Evolutionary conservation across 2,888 invertebrate species (phyloP).

Genomic region (Zygaena filipendulae): DNA sequence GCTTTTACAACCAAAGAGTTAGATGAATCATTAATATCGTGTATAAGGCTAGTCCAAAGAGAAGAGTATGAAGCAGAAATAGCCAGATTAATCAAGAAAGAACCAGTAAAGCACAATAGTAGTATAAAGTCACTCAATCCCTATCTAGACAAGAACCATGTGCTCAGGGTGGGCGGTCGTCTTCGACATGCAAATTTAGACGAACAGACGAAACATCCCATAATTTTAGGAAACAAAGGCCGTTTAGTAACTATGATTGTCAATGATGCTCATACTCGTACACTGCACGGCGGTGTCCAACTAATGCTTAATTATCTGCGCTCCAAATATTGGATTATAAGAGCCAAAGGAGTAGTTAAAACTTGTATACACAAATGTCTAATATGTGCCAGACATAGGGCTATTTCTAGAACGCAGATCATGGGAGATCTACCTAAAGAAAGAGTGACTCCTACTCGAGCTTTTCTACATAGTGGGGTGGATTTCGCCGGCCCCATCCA

Average conservation of each 20-base stretch:
- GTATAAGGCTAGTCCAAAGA: constrained; percentile 14
- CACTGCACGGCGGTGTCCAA: constrained; percentile 19
- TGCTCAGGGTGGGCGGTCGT: constrained; percentile 20
- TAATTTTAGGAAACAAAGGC: constrained; percentile 15
- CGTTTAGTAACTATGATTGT: constrained; percentile 15
- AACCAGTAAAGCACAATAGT: constrained; percentile 11
- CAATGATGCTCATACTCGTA: constrained; percentile 15
- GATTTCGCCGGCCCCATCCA: constrained; percentile 21
- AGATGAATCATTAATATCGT: constrained; percentile 10
- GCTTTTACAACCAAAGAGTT: constrained; percentile 14
- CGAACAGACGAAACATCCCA: constrained; percentile 13
- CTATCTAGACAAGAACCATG: constrained; percentile 13
- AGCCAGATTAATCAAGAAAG: constrained; percentile 3
- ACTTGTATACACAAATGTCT: constrained; percentile 15
- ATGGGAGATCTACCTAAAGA: constrained; percentile 21
- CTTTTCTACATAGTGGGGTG: constrained; percentile 18
- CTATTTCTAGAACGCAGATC: constrained; percentile 13
- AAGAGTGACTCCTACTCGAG: constrained; percentile 16
- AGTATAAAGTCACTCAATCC: constrained; percentile 15
- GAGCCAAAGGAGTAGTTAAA: constrained; percentile 16
- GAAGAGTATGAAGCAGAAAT: constrained; percentile 10
- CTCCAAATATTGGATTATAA: constrained; percentile 20
- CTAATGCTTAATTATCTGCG: constrained; percentile 18
- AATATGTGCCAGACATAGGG: constrained; percentile 16
- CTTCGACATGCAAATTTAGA: constrained; percentile 11